Evolutionary conservation across 2,888 invertebrate species (phyloP), one percentile per base, ranked within the genome.

Genomic region (Micoletzkya japonica): DNA sequence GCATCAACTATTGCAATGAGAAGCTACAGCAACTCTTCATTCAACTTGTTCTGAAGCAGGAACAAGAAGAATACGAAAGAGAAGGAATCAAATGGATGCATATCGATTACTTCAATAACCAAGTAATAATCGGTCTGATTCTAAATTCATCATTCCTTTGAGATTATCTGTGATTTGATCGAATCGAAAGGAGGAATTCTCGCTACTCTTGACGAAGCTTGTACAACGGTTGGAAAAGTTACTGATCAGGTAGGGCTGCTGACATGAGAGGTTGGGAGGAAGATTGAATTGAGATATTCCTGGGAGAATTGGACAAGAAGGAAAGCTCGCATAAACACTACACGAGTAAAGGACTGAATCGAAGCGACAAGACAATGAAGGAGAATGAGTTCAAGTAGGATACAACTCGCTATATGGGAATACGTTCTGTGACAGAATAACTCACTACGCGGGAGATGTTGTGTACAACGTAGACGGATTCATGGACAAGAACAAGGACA

Each of bases 1-100:
- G 96, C 87, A 97, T 97, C 85, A 97, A 97, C 88, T 97, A 96
- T 88, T 97, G 96, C 86, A 97, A 97, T 86, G 97, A 97, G 88
- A 97, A 97, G 86, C 89, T 97, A 76, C 97, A 97, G 86, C 97
- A 97, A 87, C 89, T 97, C 44, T 97, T 97, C 86, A 97, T 97
- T 84, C 96, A 97, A 87, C 88, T 98, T 87, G 97, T 97, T 37
- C 88, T 98, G 74, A 95, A 95, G 85, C 96, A 95, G 87, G 96
- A 98, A 86, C 97, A 98, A 85, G 97, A 97, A 86, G 97, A 97
- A 86, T 98, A 98, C 86, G 90, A 91, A 76, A 90, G 91, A 34
- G 97, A 98, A 86, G 97, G 96, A 66, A 96, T 98, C 84, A 74
- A 73, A 49, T 78, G 77, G 76, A 74, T 70, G 68, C 76, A 87